These are phyloP conservation scores for Campoplex capitator DNA, from an alignment of 2,888 invertebrate species.

Conservation along the genomic window DNA sequence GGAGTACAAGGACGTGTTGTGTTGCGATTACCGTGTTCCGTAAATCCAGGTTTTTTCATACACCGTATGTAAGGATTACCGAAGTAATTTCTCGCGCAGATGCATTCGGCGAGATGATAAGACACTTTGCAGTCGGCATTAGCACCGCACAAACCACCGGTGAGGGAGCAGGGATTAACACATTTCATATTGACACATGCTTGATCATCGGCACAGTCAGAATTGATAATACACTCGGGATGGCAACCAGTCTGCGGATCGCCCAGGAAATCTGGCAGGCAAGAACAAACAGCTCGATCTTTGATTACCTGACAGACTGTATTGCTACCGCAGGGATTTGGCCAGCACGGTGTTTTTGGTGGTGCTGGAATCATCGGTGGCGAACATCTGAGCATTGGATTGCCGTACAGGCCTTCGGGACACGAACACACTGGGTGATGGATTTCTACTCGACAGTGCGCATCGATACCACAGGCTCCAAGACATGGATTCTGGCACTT, in stretches of 20 bases:
- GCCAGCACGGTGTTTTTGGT: constrained; percentile 89
- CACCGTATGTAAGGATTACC: constrained; percentile 94
- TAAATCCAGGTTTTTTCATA: constrained; percentile 84
- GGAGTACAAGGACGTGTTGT: constrained; percentile 90
- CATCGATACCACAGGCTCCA: constrained; percentile 91
- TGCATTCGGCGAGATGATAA: constrained; percentile 93
- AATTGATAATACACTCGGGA: constrained; percentile 93
- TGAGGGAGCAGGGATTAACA: constrained; percentile 89
- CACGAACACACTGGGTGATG: constrained; percentile 94
- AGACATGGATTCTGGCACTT: constrained; percentile 93
- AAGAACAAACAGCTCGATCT: constrained; percentile 91
- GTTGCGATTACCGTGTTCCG: constrained; percentile 83
- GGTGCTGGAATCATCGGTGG: constrained; percentile 86
- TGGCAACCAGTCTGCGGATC: constrained; percentile 92
- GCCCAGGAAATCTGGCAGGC: constrained; percentile 91
- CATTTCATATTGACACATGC: constrained; percentile 92
- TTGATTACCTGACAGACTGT: constrained; percentile 91
- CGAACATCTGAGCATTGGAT: constrained; percentile 91
- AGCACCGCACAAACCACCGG: constrained; percentile 91
- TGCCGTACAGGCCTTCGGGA: constrained; percentile 90
- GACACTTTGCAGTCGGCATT: constrained; percentile 92
- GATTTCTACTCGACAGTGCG: constrained; percentile 90
- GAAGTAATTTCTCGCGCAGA: constrained; percentile 91
- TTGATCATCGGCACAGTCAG: constrained; percentile 91
- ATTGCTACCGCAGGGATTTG: constrained; percentile 92